These are phyloP conservation scores for Chironomus tepperi DNA, from an alignment of 1,140 invertebrate species.

Conservation along the genomic window DNA sequence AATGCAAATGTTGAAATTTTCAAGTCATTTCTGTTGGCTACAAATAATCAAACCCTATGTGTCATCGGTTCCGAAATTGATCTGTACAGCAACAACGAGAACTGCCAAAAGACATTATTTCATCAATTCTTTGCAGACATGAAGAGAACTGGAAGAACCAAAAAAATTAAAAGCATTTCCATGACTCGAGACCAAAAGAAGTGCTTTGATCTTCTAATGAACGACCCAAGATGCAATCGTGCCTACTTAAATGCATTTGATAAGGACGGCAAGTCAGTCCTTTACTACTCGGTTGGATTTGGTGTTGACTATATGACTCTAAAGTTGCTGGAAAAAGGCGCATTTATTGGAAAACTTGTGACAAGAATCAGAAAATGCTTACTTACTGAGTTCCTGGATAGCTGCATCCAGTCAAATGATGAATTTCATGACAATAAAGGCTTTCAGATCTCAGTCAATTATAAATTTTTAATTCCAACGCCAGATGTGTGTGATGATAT, in stretches of 20 bases:
- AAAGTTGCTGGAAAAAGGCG: slow-evolving; percentile 54
- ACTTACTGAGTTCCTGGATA: no score
- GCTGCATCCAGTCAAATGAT: neutral
- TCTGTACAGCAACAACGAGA: neutral
- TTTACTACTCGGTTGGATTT: slow-evolving; percentile 72
- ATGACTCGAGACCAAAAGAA: slow-evolving; percentile 27
- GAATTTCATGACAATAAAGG: neutral
- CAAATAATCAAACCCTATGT: neutral
- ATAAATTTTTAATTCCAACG: neutral
- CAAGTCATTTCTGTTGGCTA: neutral
- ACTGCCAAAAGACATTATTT: neutral
- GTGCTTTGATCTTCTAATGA: slow-evolving; percentile 48
- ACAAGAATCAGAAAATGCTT: no score
- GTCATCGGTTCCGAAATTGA: no score
- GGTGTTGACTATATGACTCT: slow-evolving; percentile 50
- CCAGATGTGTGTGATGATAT: neutral
- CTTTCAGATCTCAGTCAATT: neutral
- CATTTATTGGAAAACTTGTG: no score
- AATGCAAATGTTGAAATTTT: neutral
- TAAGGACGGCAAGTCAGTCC: slow-evolving; percentile 60
- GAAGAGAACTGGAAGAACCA: neutral
- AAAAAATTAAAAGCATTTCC: neutral
- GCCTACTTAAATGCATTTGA: slow-evolving; percentile 51
- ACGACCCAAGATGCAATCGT: slow-evolving; percentile 43
- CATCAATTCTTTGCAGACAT: neutral